Base-by-base conservation (phyloP, 2,888 invertebrate genomes). In the Prenolepis imparis region DNA sequence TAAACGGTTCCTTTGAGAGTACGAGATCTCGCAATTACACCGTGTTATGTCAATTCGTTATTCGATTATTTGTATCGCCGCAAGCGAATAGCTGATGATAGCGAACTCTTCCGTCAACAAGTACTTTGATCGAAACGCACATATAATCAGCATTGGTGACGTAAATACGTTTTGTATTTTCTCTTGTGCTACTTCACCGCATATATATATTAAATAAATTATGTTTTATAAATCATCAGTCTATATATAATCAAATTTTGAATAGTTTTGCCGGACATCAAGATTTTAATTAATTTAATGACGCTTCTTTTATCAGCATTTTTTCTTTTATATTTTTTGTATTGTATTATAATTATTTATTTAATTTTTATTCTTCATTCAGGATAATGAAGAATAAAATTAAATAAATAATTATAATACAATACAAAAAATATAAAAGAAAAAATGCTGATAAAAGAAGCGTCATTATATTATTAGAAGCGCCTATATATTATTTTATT, bases 1-100 rank as follows among this genome's bases (percentile, higher is more conserved):
- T 66, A 83, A 86, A 73, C 59, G 61, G 48, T 67, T 64, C 81
- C 85, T 85, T 86, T 86, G 85, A 85, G 84, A 88, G 88, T 88
- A 75, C 75, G 61, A 68, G 83, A 89, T 89, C 84, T 59, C 44
- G 70, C 52, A 32, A 59, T 39, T 78, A 67, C 74, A 36, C 21
- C 48, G 15, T 48, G 61, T 64, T 81, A 63, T 82, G 80, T 86
- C 85, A 80, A 86, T 85, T 84, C 83, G 61, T 77, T 41, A 59
- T 68, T 48, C 52, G 61, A 70, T 83, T 75, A 84, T 85, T 75
- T 70, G 67, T 83, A 64, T 18, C 48, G n/a, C 67, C n/a, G 41
- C n/a, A 18, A 32, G 21, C n/a, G 21, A 67, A 77, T 67, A 39
- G 39, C 24, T 55, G 75, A 66, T 39, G 66, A 66, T 24, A 75